Evolutionary conservation across 2,113 vertebrate genomes (phyloP), one percentile per base, ranked within the genome.

Genomic region (Xiphophorus hellerii): DNA sequence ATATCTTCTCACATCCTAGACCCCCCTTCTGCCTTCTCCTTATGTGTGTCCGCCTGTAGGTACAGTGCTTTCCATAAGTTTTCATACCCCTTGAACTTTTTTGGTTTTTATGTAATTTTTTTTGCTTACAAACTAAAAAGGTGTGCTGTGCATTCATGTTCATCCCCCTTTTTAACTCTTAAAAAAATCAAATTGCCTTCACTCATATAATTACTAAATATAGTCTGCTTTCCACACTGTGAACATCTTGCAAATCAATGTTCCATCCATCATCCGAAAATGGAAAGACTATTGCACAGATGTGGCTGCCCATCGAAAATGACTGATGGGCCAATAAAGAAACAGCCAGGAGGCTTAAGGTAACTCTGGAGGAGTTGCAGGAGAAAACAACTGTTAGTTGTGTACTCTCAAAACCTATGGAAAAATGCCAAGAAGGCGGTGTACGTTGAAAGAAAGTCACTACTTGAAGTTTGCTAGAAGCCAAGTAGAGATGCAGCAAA

Each of bases 11-110:
- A 31, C 3, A 3, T 13, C 39, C 39, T 14, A 42, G 13, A 15
- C 42, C 22, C 4, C 9, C 31, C 33, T 71, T 81, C 62, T 54
- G 3, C 27, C 68, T 78, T 35, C 66, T 73, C 10, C 9, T 6
- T 71, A 29, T 71, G 31, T 62, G 61, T n/a, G 37, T 60, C 74
- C 30, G 20, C 22, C 17, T 54, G 48, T 54, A 20, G 48, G 22
- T 8, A 54, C 48, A 22, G 48, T 6, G 22, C 48, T 22, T 22
- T 54, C 17, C 48, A 22, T 25, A 54, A 54, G 17, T 9, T 7
- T 54, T 54, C 22, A 6, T 54, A 54, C 48, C 20, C 48, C 48
- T 22, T 54, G 22, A 54, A 22, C 22, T 25, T 10, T 58, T 17
- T 66, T 69, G 78, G 11, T 42, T 27, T 58, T 58, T 8, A 20